phyloP scores from a whole-genome alignment of 2,797 vertebrate genomes.

The Acropternis orthonyx region DNA sequence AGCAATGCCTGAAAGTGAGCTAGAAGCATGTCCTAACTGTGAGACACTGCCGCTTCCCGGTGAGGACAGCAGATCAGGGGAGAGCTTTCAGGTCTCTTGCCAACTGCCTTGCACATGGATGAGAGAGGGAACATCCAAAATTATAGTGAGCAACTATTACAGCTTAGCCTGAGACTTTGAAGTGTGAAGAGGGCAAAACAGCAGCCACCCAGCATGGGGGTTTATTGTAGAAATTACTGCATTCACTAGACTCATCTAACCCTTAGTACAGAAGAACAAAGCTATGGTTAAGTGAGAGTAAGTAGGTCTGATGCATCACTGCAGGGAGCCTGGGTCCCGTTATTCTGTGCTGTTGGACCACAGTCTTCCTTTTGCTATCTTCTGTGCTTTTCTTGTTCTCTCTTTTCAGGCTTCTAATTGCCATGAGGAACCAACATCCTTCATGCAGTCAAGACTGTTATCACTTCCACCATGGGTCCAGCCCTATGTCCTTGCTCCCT shows the following conservation, averaged over 20 bases:
- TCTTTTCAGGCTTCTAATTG: not conserved
- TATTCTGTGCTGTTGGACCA: not conserved
- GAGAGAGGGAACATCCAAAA: not conserved
- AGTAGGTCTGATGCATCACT: not conserved
- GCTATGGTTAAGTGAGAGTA: not conserved
- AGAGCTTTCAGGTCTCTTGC: not conserved
- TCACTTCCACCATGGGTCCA: not conserved
- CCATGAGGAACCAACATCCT: not conserved
- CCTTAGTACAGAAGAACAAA: not conserved
- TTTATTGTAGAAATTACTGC: not conserved
- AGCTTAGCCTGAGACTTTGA: not conserved
- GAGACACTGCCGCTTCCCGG: fast-evolving
- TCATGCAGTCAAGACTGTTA: not conserved
- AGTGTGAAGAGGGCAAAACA: not conserved
- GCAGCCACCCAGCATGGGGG: not conserved
- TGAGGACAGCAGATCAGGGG: not conserved
- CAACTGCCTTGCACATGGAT: not conserved
- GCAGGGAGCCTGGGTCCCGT: not conserved
- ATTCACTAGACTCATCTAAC: not conserved
- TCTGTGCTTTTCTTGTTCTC: not conserved
- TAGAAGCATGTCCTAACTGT: not conserved
- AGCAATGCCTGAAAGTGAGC: not conserved
- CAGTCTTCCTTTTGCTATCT: not conserved
- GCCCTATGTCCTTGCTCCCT: not conserved
- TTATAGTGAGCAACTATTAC: not conserved